Evolutionary conservation across 2,797 vertebrate species (phyloP).

Genomic region (Clarias laeviceps): DNA sequence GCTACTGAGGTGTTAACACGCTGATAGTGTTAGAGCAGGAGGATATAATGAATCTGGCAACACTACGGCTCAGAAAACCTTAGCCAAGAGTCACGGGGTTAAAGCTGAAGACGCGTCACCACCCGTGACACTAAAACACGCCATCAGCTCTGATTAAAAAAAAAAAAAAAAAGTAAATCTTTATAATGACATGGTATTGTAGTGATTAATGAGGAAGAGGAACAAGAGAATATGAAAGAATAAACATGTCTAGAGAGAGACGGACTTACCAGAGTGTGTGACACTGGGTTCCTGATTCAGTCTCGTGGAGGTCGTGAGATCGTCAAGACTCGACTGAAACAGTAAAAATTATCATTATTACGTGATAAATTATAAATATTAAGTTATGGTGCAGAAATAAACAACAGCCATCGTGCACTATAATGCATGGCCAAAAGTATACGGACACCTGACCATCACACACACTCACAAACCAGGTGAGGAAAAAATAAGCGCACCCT

Average conservation of each 20-base stretch:
- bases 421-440: too few species aligned
- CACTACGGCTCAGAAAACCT: not conserved
- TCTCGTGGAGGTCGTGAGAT: constrained; percentile 67
- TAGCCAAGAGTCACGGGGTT: not conserved
- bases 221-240: not conserved
- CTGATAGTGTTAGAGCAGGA: not conserved
- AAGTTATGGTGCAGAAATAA: not conserved
- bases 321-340: constrained; percentile 68
- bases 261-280: constrained; percentile 74
- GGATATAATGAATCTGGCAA: not conserved
- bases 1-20: not conserved
- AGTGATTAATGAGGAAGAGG: not conserved
- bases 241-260: not conserved
- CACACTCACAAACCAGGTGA: too few species aligned
- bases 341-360: not conserved
- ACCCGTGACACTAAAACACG: not conserved
- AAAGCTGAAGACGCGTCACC: not conserved
- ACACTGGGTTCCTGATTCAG: constrained; percentile 67
- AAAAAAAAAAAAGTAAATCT: not conserved
- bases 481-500: too few species aligned
- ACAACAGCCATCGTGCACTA: not conserved
- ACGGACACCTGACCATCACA: not conserved
- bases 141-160: not conserved
- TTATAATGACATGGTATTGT: too few species aligned
- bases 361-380: too few species aligned